Percentiles rank a stretch among this genome's conserved stretches.
These are phyloP conservation scores for Geotrupes spiniger DNA, from an alignment of 2,888 invertebrate species.

Conservation along the genomic window DNA sequence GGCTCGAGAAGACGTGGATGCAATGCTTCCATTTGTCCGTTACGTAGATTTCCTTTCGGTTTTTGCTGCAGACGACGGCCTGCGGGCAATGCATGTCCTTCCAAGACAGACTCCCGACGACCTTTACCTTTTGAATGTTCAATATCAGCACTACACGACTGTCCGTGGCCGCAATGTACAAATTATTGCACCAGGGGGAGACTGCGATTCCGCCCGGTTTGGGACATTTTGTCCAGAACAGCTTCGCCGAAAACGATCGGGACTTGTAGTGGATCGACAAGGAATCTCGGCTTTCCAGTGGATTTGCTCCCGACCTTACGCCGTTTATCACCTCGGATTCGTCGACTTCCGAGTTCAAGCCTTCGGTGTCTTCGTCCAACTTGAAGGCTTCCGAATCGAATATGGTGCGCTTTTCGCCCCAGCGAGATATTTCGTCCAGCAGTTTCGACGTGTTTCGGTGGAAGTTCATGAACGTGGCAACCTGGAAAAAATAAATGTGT, in stretches of 20 bases:
- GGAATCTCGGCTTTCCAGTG: slow-evolving; percentile 53
- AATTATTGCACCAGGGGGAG: slow-evolving; percentile 61
- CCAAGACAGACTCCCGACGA: slow-evolving; percentile 54
- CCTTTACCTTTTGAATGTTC: slow-evolving; percentile 45
- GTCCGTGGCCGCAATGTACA: slow-evolving; percentile 64
- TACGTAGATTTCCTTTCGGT: slow-evolving; percentile 58
- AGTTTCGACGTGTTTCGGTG: slow-evolving; percentile 59
- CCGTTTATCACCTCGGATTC: slow-evolving; percentile 43
- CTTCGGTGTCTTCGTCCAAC: slow-evolving; percentile 51
- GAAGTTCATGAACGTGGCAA: slow-evolving; percentile 56
- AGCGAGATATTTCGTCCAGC: slow-evolving; percentile 57
- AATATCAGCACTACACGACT: slow-evolving; percentile 38
- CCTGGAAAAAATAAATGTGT: slow-evolving; percentile 47
- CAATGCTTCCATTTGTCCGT: slow-evolving; percentile 69
- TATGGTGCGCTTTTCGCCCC: slow-evolving; percentile 55
- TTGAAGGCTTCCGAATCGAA: slow-evolving; percentile 59
- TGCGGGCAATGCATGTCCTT: slow-evolving; percentile 62
- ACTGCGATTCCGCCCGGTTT: slow-evolving; percentile 68
- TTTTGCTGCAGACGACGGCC: slow-evolving; percentile 59
- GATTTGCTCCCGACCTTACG: slow-evolving; percentile 45
- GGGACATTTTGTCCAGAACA: slow-evolving; percentile 57
- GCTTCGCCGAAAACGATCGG: slow-evolving; percentile 55
- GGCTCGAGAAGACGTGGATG: slow-evolving; percentile 65
- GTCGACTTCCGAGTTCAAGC: slow-evolving; percentile 55
- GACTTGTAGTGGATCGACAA: slow-evolving; percentile 55